These are phyloP conservation scores for Channallabes apus DNA, from an alignment of 2,797 vertebrate species.

Conservation along the genomic window DNA sequence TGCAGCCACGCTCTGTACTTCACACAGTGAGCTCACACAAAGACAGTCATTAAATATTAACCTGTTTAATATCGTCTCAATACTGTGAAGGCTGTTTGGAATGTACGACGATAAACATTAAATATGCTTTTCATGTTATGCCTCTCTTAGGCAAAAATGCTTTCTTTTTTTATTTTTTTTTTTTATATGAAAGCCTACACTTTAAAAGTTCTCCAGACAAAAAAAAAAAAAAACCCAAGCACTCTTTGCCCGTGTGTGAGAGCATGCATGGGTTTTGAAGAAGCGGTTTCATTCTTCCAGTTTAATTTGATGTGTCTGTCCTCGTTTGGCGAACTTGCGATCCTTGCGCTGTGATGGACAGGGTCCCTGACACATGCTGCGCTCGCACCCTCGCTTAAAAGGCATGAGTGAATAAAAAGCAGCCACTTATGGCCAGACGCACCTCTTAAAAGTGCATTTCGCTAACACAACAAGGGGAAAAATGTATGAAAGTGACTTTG, in stretches of 20 bases:
- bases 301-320: constrained; percentile 69
- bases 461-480: constrained; percentile 60
- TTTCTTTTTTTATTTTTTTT: constrained; percentile 5
- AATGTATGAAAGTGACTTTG: constrained; percentile 58
- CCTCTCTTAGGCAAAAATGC: constrained; percentile 68
- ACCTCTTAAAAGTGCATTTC: constrained; percentile 62
- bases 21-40: constrained; percentile 71
- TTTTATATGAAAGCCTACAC: constrained; percentile 62
- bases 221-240: constrained; percentile 53
- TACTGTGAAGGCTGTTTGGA: constrained; percentile 74
- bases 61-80: constrained; percentile 83
- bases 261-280: constrained; percentile 48
- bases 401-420: constrained; percentile 62
- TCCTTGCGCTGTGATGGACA: constrained; percentile 56
- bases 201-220: constrained; percentile 72
- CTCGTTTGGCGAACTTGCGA: constrained; percentile 60
- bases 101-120: constrained; percentile 78
- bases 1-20: constrained; percentile 69
- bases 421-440: constrained; percentile 55
- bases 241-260: constrained; percentile 52
- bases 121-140: constrained; percentile 84
- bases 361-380: constrained; percentile 58
- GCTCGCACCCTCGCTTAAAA: constrained; percentile 58
- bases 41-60: constrained; percentile 84
- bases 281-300: constrained; percentile 46